Conservation (phyloP, 2,888 invertebrate species). For the Polymixis lichenea region DNA sequence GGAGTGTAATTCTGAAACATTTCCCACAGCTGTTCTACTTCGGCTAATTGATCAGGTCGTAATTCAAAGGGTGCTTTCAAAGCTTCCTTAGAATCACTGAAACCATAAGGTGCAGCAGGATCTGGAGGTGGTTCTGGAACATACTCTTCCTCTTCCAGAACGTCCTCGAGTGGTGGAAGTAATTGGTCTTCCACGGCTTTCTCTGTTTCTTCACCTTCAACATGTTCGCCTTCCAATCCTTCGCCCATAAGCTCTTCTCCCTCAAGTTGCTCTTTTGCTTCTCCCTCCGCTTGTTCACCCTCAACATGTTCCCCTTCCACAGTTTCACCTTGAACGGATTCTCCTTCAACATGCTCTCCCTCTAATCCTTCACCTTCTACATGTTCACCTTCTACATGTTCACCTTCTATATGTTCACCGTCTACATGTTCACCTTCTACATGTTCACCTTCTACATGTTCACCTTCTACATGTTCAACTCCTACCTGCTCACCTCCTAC, state of each 20-base stretch:
- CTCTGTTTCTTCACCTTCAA: constrained; percentile 41
- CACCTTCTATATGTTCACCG: constrained; percentile 30
- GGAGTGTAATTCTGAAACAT: constrained; percentile 84
- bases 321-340: constrained; percentile 35
- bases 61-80: constrained; percentile 80
- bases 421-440: constrained; percentile 35
- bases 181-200: constrained; percentile 58
- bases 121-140: constrained; percentile 83
- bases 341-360: constrained; percentile 34
- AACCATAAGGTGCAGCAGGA: constrained; percentile 84
- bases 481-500: constrained; percentile 34
- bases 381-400: no score
- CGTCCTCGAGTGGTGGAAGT: constrained; percentile 65
- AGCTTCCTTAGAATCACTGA: constrained; percentile 83
- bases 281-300: constrained; percentile 28
- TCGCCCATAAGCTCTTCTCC: constrained; percentile 50
- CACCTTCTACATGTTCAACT: constrained; percentile 26
- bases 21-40: constrained; percentile 86
- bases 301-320: constrained; percentile 42
- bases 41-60: constrained; percentile 83
- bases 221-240: constrained; percentile 47
- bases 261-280: constrained; percentile 52
- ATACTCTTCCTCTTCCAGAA: constrained; percentile 79
- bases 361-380: constrained; percentile 30
- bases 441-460: constrained; percentile 30